Conservation (phyloP, 2,888 invertebrate species). For the Osmoderma eremita region DNA sequence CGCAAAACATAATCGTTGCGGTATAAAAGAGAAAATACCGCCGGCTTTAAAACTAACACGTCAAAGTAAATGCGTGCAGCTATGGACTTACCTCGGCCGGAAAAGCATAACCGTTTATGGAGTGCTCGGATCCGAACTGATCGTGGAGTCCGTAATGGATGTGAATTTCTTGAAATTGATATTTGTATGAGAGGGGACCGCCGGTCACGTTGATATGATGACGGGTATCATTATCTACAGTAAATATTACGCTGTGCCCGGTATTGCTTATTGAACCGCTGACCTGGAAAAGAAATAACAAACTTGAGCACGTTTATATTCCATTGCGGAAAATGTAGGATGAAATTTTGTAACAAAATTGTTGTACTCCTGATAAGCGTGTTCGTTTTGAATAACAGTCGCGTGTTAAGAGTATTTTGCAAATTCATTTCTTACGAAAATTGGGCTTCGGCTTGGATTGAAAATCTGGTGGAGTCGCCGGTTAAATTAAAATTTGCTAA, state of each 20-base stretch:
- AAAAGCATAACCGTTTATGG: conserved; percentile 94
- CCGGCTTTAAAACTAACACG: conserved; percentile 28
- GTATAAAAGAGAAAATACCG: conserved; percentile 23
- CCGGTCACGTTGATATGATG: conserved; percentile 94
- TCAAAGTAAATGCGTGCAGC: conserved; percentile 22
- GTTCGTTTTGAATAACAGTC: too few species aligned
- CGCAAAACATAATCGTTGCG: conserved; percentile 4
- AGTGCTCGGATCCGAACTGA: conserved; percentile 95
- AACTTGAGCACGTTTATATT: conserved; percentile 19
- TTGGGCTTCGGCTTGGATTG: too few species aligned
- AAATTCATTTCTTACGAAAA: too few species aligned
- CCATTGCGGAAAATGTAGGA: background rate
- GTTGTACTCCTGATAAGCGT: too few species aligned
- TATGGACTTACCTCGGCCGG: conserved; percentile 89
- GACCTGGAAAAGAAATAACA: conserved; percentile 70
- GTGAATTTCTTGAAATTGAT: conserved; percentile 94
- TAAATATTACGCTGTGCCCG: conserved; percentile 94
- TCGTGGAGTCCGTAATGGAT: conserved; percentile 93
- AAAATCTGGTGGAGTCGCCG: too few species aligned
- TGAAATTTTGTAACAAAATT: background rate
- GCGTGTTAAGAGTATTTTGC: too few species aligned
- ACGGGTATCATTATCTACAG: conserved; percentile 84
- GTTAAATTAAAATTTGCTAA: too few species aligned
- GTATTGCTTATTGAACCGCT: conserved; percentile 91
- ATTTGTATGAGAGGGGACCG: conserved; percentile 94